Evolutionary conservation across 92 coral and sea anemone species (phyloP), one percentile per base, ranked within the genome.

Genomic region (Meandrina meandrites): DNA sequence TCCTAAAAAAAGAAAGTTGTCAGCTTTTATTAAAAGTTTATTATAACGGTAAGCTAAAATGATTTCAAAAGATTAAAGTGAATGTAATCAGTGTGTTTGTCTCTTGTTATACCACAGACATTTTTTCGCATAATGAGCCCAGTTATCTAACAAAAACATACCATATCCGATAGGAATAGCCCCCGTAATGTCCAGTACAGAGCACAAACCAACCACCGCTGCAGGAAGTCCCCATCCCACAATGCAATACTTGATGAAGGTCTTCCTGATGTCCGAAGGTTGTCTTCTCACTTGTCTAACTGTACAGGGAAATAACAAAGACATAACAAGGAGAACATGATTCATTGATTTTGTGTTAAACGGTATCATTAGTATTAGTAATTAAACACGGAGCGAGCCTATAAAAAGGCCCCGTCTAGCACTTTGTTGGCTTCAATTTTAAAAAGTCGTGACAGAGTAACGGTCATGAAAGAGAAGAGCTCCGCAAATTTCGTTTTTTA

Each of bases 141-240:
- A 76, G 18, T 22, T 24, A 51, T 75, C 3, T 45, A 8, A 0
- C 2, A 40, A n/a, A 11, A 40, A 83, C 87, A 83, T 56, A 83
- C 87, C 79, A 56, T 83, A 83, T 53, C 87, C 87, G 19, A 73
- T 0, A 24, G 56, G 69, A 34, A 83, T 15, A 47, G 42, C 13
- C 48, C 56, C 87, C 15, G 53, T 72, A 40, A 34, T 37, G 34
- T 83, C 87, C 18, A 83, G 40, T 56, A 56, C 78, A 34, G 35
- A 32, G 31, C 87, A 72, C 53, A 73, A 54, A 51, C 22, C 40
- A 45, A 73, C 87, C n/a, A 45, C 22, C 70, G 58, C 80, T 14
- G 78, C 64, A 21, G 87, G 87, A 8, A 83, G 36, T 51, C 70
- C 87, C 87, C 87, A 83, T 24, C 87, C 87, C n/a, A 72, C 87